These are phyloP conservation scores for Natrix natrix DNA, from an alignment of 2,797 vertebrate species.

Conservation along the genomic window DNA sequence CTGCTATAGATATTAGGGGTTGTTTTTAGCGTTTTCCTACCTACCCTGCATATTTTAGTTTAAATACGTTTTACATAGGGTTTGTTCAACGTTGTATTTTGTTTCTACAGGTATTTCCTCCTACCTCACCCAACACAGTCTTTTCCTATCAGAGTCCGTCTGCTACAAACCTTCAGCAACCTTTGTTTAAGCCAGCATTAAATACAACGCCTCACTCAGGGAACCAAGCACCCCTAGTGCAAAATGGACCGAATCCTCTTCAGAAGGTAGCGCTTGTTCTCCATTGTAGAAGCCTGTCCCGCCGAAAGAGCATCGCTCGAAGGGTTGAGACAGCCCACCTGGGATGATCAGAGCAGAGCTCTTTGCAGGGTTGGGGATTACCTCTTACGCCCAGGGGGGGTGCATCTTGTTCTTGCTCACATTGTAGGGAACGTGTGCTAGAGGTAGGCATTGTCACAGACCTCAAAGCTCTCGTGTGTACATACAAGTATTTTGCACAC, in stretches of 20 bases:
- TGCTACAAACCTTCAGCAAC: slow-evolving; percentile 72
- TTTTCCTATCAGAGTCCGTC: slow-evolving; percentile 73
- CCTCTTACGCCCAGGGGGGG: neutral
- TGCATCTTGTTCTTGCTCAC: neutral
- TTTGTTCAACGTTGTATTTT: neutral
- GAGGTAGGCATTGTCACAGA: neutral
- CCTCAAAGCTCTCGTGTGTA: neutral
- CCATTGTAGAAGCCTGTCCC: neutral
- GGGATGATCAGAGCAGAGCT: neutral
- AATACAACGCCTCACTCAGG: slow-evolving; percentile 72
- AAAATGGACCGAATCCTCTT: slow-evolving; percentile 70
- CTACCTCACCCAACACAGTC: slow-evolving; percentile 73
- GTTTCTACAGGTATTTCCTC: slow-evolving; percentile 77
- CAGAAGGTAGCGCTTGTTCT: slow-evolving; percentile 72
- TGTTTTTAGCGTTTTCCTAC: neutral
- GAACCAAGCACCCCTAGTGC: slow-evolving; percentile 65
- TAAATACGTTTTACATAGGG: no score
- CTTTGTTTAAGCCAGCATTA: slow-evolving; percentile 75
- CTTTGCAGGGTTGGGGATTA: no score
- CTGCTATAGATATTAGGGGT: neutral
- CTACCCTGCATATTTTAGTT: neutral
- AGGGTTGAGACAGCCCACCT: neutral
- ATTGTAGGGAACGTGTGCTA: neutral
- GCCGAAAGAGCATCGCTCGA: no score
- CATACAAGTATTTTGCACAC: neutral